Percentiles rank a stretch among this genome's conserved stretches.
Evolutionary conservation across 2,113 vertebrate species (phyloP).

Genomic region (Urocolius indicus): DNA sequence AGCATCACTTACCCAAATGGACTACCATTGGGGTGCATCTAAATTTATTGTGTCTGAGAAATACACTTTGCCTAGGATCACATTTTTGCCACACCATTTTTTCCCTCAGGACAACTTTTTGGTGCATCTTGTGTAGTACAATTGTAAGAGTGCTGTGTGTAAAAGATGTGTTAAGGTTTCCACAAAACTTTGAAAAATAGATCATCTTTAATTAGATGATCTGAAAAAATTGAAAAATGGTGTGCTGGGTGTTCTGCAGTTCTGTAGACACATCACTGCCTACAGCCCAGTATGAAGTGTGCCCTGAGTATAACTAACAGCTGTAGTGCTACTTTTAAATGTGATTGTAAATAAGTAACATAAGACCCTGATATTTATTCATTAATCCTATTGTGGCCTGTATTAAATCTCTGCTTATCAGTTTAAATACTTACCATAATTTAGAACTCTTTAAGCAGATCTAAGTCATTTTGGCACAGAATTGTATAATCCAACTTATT

Average conservation of each 20-base stretch:
- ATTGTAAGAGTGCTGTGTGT: neutral
- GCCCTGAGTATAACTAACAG: neutral
- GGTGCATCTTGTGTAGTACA: neutral
- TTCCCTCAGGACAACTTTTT: neutral
- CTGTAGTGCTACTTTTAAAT: neutral
- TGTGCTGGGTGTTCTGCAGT: neutral
- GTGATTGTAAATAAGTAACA: neutral
- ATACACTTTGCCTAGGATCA: neutral
- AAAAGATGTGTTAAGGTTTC: neutral
- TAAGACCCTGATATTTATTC: slow-evolving; percentile 33
- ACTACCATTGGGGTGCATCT: neutral
- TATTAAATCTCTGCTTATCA: slow-evolving; percentile 43
- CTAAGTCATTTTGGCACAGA: neutral
- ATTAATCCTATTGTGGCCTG: slow-evolving; percentile 30
- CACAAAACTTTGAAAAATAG: neutral
- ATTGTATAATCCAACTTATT: slow-evolving; percentile 22
- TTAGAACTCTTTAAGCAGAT: slow-evolving; percentile 43
- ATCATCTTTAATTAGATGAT: neutral
- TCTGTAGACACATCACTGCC: neutral
- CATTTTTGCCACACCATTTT: neutral
- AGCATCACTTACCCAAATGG: slow-evolving; percentile 8
- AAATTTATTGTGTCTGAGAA: neutral
- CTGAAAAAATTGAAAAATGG: neutral
- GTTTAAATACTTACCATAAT: slow-evolving; percentile 50
- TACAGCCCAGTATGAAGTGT: neutral